Evolutionary conservation across 1,140 invertebrate genomes (phyloP), one percentile per base, ranked within the genome.

Genomic region (Oscheius sp.): DNA sequence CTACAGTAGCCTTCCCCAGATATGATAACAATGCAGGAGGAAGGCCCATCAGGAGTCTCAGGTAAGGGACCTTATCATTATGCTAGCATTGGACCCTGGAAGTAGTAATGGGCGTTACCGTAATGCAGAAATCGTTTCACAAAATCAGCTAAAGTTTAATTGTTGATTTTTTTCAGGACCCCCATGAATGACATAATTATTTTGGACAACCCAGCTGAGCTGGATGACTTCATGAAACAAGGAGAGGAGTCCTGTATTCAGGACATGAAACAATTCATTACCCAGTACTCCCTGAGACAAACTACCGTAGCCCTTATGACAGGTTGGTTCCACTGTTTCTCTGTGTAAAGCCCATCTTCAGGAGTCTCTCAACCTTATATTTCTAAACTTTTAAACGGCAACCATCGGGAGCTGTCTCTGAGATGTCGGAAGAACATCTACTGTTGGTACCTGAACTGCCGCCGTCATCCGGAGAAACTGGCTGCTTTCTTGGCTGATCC

Each of bases 341-440:
- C 45, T n/a, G 63, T n/a, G 0, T 49, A 4, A 31, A 0, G 18
- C 1, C 4, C 23, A 1, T 65, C 45, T 4, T 36, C 45, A 28
- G 80, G 77, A 7, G 80, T 83, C 23, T 80, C 78, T 23, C 81
- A 83, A 58, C 81, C 81, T 1, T 83, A 82, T 64, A 83, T 83
- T 59, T 81, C 79, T 13, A 83, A 83, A 59, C 73, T 83, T 15
- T 70, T 83, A 26, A 83, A 84, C 38, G 81, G 81, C 10, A 83
- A 83, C 66, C 81, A 83, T 62, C 62, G 78, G 34, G 82, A 83
- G 65, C 71, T 83, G 20, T 80, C 78, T 13, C 73, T 84, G 15
- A 73, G 81, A n/a, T 83, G 81, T 67, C 77, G 81, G 34, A 80
- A 79, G 46, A 83, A 83, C 73, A 83, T 83, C 62, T 83, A 83